Conservation (phyloP, 2,797 vertebrate species). For the Aselliscus stoliczkanus region DNA sequence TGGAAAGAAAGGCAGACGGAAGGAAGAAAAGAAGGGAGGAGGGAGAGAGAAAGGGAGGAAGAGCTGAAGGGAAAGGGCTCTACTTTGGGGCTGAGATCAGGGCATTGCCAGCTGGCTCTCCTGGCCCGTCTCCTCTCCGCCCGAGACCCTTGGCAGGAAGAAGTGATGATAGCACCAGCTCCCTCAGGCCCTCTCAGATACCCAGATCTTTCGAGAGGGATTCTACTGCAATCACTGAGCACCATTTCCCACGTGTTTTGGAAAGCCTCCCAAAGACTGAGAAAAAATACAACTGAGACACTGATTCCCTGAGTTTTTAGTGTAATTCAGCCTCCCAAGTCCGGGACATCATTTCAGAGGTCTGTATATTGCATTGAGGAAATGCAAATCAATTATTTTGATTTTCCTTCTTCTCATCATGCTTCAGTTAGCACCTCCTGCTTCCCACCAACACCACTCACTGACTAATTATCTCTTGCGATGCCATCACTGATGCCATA, state of each 20-base stretch:
- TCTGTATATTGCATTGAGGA: not conserved
- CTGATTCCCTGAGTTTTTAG: not conserved
- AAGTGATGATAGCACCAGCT: rapidly evolving
- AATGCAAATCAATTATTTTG: constrained; percentile 14
- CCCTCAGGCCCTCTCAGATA: not conserved
- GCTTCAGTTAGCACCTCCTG: not conserved
- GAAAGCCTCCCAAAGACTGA: not conserved
- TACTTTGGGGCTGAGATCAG: not conserved
- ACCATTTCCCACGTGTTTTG: not conserved
- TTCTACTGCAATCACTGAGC: not conserved
- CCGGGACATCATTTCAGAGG: not conserved
- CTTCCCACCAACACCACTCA: not conserved
- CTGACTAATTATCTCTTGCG: constrained; percentile 23
- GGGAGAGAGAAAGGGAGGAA: not conserved
- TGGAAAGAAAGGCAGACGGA: not conserved
- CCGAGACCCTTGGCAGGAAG: not conserved
- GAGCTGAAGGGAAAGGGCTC: not conserved
- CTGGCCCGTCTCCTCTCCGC: not conserved
- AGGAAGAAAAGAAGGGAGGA: not conserved
- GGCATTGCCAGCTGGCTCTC: rapidly evolving
- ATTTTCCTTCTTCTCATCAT: constrained; percentile 1
- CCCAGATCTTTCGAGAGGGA: not conserved
- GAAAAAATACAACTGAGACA: not conserved
- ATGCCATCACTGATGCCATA: not conserved
- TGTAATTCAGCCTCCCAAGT: not conserved